Conservation (phyloP, 1,140 invertebrate species). For the Carcinoscorpius rotundicauda region DNA sequence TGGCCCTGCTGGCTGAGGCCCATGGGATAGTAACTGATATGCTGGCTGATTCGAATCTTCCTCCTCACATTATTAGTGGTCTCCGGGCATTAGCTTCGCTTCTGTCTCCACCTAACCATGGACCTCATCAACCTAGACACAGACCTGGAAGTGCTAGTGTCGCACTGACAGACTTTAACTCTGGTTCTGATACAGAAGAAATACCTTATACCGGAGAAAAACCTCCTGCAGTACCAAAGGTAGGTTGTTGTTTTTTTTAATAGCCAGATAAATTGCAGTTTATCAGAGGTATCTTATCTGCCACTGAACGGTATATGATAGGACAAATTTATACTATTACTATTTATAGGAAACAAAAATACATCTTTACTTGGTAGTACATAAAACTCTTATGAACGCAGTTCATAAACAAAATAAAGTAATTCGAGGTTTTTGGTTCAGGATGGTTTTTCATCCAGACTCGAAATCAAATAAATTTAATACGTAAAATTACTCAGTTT, state of each 20-base stretch:
- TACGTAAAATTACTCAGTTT: too few species aligned
- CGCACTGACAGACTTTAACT: slow-evolving; percentile 35
- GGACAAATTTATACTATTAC: too few species aligned
- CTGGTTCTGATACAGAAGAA: slow-evolving; percentile 41
- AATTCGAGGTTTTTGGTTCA: too few species aligned
- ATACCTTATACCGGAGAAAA: slow-evolving; percentile 43
- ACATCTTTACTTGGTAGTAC: too few species aligned
- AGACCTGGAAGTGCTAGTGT: slow-evolving; percentile 30
- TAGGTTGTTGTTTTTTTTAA: slow-evolving; percentile 8
- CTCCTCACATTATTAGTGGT: slow-evolving; percentile 34
- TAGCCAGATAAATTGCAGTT: background rate
- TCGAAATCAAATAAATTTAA: too few species aligned
- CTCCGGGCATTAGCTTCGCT: slow-evolving; percentile 32
- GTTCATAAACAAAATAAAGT: too few species aligned
- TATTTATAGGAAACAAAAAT: too few species aligned
- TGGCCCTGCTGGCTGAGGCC: slow-evolving; percentile 40
- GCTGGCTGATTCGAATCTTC: slow-evolving; percentile 36
- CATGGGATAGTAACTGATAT: slow-evolving; percentile 44
- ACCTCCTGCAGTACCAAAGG: slow-evolving; percentile 28
- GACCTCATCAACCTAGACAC: slow-evolving; percentile 11
- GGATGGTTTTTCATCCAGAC: too few species aligned
- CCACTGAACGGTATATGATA: too few species aligned
- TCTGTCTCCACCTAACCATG: slow-evolving; percentile 33
- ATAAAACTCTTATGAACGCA: too few species aligned
- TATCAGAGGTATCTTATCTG: too few species aligned